A percentile compares a stretch with the other conserved stretches of the same genome.
Evolutionary conservation across 2,888 invertebrate species (phyloP).

Genomic region (Chloroclysta siterata): DNA sequence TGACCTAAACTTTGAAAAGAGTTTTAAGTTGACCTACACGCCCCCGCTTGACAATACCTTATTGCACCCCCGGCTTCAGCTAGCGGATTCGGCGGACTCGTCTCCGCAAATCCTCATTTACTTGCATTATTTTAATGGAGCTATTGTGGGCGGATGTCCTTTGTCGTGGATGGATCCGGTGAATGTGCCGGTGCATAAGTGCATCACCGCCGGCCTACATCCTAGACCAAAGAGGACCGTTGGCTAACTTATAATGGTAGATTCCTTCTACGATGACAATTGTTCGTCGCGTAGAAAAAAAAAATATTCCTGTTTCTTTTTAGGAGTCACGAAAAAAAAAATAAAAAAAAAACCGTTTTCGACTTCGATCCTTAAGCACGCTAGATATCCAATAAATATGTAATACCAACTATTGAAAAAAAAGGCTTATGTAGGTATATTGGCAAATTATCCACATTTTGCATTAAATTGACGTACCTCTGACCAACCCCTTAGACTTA

Average conservation of each 20-base stretch:
- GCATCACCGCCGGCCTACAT: slow-evolving; percentile 56
- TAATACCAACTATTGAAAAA: no score
- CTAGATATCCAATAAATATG: no score
- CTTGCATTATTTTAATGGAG: slow-evolving; percentile 86
- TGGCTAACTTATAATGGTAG: slow-evolving; percentile 7
- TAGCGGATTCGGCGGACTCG: slow-evolving; percentile 75
- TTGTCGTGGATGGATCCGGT: slow-evolving; percentile 76
- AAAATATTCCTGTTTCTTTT: no score
- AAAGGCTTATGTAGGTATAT: no score
- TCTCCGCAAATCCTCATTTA: slow-evolving; percentile 84
- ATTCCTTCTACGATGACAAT: not conserved
- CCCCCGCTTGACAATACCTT: slow-evolving; percentile 3
- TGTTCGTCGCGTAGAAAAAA: no score
- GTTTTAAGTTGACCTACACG: not conserved
- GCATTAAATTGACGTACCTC: no score
- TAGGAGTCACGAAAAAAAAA: no score
- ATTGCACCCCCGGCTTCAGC: slow-evolving; percentile 41
- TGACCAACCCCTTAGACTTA: no score
- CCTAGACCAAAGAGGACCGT: slow-evolving; percentile 17
- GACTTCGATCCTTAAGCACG: no score
- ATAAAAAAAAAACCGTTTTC: no score
- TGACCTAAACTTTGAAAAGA: no score
- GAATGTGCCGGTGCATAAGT: slow-evolving; percentile 79
- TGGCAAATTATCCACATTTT: no score
- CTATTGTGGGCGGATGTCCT: slow-evolving; percentile 83